phyloP scores from a whole-genome alignment of 1,140 invertebrate genomes.

The Conus betulinus region DNA sequence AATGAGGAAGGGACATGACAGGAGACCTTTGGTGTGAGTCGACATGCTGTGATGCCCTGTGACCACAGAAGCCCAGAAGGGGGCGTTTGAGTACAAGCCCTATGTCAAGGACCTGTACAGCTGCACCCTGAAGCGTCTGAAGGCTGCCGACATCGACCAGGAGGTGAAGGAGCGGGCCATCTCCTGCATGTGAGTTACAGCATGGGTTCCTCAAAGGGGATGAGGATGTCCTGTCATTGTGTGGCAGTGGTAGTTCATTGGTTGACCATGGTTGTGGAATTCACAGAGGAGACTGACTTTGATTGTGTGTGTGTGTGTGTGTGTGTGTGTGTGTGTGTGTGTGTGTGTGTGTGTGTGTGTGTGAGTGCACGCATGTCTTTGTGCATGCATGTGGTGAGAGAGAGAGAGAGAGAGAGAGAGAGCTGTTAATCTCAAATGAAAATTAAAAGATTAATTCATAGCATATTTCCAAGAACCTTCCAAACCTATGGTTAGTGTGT shows the following conservation, averaged over 20 bases:
- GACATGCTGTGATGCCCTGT: neutral
- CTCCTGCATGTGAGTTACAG: slow-evolving; percentile 86
- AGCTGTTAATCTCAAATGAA: too few relatives aligned
- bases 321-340: too few relatives aligned
- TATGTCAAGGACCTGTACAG: slow-evolving; percentile 89
- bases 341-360: too few relatives aligned
- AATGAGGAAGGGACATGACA: too few relatives aligned
- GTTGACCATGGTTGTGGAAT: neutral
- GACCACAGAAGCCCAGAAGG: slow-evolving; percentile 60
- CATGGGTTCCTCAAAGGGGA: neutral
- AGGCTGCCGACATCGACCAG: slow-evolving; percentile 97
- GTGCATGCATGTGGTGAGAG: neutral
- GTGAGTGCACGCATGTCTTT: too few relatives aligned
- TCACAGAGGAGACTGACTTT: too few relatives aligned
- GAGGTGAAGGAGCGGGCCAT: slow-evolving; percentile 99
- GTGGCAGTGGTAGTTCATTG: neutral
- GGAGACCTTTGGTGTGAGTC: neutral
- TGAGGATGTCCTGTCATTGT: neutral
- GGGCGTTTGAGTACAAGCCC: slow-evolving; percentile 85
- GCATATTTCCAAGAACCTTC: too few relatives aligned
- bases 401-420: too few relatives aligned
- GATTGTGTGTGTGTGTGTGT: too few relatives aligned
- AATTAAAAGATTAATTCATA: too few relatives aligned
- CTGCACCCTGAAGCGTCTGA: slow-evolving; percentile 87
- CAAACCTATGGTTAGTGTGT: too few relatives aligned